Percentiles rank a stretch among this genome's conserved stretches.
Evolutionary conservation across 2,113 vertebrate species (phyloP).

Genomic region (Tragelaphus scriptus): DNA sequence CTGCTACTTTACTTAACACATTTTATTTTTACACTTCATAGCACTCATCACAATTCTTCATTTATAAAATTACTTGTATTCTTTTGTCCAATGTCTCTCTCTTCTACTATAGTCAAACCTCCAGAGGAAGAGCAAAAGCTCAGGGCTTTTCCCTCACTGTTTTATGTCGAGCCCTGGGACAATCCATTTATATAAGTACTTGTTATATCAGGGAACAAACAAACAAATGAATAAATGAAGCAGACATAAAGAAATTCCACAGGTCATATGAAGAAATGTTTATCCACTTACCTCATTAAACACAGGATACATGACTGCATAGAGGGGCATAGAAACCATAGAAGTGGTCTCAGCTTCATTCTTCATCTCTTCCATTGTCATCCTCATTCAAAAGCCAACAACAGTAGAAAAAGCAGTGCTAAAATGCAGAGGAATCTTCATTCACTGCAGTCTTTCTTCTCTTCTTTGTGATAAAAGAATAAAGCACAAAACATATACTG

Average conservation of each 20-base stretch:
- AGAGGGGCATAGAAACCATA: slow-evolving; percentile 94
- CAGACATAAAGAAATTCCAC: background rate
- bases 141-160: background rate
- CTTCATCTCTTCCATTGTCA: no score
- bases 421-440: no score
- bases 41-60: background rate
- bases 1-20: background rate
- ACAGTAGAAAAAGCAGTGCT: no score
- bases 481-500: no score
- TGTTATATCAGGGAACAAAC: background rate
- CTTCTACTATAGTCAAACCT: background rate
- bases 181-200: background rate
- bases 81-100: background rate
- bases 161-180: background rate
- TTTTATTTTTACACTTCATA: background rate
- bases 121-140: background rate
- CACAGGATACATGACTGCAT: slow-evolving; percentile 96
- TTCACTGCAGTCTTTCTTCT: no score
- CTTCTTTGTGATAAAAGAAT: no score
- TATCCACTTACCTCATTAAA: slow-evolving; percentile 88
- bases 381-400: no score
- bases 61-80: background rate
- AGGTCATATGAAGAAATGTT: background rate
- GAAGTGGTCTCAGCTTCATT: slow-evolving; percentile 94
- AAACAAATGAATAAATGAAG: background rate